Percentiles rank a stretch among this genome's conserved stretches.
These are phyloP conservation scores for Pseudochaenichthys georgianus DNA, from an alignment of 2,797 vertebrate genomes.

Conservation along the genomic window DNA sequence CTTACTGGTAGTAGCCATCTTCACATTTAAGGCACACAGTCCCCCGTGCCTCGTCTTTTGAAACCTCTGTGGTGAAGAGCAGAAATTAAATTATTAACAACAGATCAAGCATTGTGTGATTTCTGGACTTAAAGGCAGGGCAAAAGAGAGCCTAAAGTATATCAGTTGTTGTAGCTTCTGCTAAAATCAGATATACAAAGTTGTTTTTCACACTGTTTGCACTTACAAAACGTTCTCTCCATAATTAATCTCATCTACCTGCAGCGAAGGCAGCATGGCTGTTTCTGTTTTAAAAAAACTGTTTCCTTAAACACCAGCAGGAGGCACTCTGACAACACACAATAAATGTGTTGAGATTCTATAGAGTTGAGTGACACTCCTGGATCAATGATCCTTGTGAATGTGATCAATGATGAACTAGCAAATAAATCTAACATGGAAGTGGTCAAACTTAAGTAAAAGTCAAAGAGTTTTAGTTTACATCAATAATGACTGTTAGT, in stretches of 20 bases:
- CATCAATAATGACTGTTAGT: background rate
- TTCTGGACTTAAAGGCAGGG: background rate
- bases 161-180: background rate
- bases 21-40: constrained; percentile 86
- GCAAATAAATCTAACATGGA: constrained; percentile 13
- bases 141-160: background rate
- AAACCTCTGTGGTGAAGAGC: constrained; percentile 83
- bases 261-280: background rate
- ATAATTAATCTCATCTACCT: background rate
- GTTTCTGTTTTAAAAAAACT: background rate
- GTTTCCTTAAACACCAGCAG: constrained; percentile 65
- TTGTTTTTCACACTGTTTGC: background rate
- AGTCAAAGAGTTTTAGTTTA: constrained; percentile 12
- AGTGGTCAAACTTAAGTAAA: constrained; percentile 10
- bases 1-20: constrained; percentile 88
- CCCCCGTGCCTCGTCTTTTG: constrained; percentile 54
- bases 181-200: background rate
- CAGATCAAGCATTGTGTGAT: background rate
- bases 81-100: constrained; percentile 31
- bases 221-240: background rate
- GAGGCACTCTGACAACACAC: constrained; percentile 64
- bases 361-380: background rate
- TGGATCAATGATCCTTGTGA: constrained; percentile 21
- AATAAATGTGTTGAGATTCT: constrained; percentile 7
- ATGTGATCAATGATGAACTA: constrained; percentile 10